phyloP scores from a whole-genome alignment of 2,888 invertebrate genomes.

The Scrobipalpa atriplicella region DNA sequence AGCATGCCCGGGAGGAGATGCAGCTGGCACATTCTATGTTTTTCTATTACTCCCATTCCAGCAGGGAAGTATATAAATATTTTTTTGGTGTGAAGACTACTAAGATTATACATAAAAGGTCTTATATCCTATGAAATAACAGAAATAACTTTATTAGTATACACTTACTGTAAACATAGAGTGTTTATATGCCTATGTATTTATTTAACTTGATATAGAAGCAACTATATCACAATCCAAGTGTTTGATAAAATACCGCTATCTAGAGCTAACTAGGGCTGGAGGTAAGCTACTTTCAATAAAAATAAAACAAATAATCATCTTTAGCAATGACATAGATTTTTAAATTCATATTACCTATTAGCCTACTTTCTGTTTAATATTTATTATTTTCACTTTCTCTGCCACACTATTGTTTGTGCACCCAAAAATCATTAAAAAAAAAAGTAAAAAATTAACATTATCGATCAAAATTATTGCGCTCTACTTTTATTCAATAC shows the following conservation, averaged over 20 bases:
- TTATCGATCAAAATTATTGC: constrained; percentile 28
- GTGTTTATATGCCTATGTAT: constrained; percentile 8
- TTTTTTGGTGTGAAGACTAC: too few relatives aligned
- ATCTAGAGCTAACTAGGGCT: constrained; percentile 61
- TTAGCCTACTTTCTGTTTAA: constrained; percentile 40
- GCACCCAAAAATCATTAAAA: constrained; percentile 31
- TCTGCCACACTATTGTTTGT: constrained; percentile 12
- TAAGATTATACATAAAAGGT: not conserved
- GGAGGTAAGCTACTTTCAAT: constrained; percentile 43
- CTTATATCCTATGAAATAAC: not conserved
- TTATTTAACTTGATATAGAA: constrained; percentile 18
- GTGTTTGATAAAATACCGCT: constrained; percentile 52
- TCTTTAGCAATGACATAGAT: not conserved
- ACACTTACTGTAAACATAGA: not conserved
- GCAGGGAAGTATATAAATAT: too few relatives aligned
- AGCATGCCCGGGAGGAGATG: too few relatives aligned
- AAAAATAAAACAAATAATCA: too few relatives aligned
- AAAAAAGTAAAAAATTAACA: constrained; percentile 30
- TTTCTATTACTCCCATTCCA: too few relatives aligned
- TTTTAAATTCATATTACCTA: constrained; percentile 22
- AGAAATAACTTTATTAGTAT: constrained; percentile 40
- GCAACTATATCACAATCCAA: constrained; percentile 34
- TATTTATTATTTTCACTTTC: constrained; percentile 35
- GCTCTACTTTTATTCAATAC: constrained; percentile 28
- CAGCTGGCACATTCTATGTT: too few relatives aligned